Evolutionary conservation across 2,797 vertebrate species (phyloP), one percentile per base, ranked within the genome.

Genomic region (Artibeus jamaicensis): DNA sequence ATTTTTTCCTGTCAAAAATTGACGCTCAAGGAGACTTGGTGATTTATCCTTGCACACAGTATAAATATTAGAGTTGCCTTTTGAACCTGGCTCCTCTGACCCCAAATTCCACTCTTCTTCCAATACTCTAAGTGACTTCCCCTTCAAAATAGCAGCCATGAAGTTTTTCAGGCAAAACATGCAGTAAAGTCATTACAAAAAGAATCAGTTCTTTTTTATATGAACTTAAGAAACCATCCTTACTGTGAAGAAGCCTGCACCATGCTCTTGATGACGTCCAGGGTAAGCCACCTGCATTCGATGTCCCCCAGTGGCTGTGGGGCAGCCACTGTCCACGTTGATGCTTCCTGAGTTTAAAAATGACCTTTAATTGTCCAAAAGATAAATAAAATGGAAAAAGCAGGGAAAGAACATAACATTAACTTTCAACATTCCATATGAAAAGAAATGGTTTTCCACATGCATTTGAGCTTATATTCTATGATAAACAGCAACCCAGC

Each of bases 321-420:
- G 34, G 32, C 21, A n/a, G 14, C 22, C 32, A 34, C 59, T 67
- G 59, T 67, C 39, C 26, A 29, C 77, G 65, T 68, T 89, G 39
- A 79, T 93, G 18, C 84, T 88, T 91, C 32, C 68, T 84, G 34
- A 22, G 70, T 62, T 83, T 94, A 22, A 93, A 88, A 88, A 39
- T 89, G 84, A 89, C 71, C 76, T 92, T 89, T 89, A 96, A 91
- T 96, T 93, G 91, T 84, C 42, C 86, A 62, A 95, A 92, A 91
- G 44, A 87, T 83, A 86, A 44, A 79, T 62, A 78, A 89, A 86
- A 93, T 85, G 79, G 90, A 55, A 48, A 83, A 83, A 76, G 84
- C 37, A 89, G 1, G 22, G 7, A 91, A 87, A 95, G 6, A 73
- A 96, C 91, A 95, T 87, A 92, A 37, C 39, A 85, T 92, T 73